phyloP scores from a whole-genome alignment of 2,113 vertebrate genomes.

The Megaptera novaeangliae region DNA sequence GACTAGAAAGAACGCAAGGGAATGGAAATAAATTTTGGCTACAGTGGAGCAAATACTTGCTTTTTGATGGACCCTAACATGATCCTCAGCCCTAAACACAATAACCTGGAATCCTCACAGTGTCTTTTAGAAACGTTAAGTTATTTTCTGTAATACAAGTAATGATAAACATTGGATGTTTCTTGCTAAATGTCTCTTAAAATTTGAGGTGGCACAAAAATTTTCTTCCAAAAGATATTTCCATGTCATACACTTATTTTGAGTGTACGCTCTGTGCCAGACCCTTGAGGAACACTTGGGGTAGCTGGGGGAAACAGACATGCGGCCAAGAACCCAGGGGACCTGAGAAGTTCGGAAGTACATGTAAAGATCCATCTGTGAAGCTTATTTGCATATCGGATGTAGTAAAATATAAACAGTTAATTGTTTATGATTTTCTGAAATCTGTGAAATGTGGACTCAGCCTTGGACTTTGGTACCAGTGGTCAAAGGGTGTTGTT shows the following conservation, averaged over 20 bases:
- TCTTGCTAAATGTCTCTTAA: neutral
- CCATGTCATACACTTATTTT: neutral
- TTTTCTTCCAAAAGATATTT: neutral
- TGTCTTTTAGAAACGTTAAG: neutral
- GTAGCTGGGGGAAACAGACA: neutral
- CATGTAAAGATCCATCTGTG: fast-evolving
- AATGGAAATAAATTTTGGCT: neutral
- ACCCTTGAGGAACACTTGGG: no score
- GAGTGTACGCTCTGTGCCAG: neutral
- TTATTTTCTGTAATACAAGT: neutral
- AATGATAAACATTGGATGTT: neutral
- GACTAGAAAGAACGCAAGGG: neutral
- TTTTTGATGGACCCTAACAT: neutral
- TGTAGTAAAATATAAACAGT: neutral
- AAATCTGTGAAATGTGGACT: neutral
- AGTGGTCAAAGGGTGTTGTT: neutral
- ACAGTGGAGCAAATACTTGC: neutral
- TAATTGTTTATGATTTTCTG: neutral
- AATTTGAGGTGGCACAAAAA: neutral
- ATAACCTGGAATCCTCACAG: neutral
- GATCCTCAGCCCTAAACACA: neutral
- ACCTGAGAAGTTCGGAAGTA: no score
- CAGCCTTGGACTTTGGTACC: neutral
- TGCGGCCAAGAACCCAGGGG: neutral
- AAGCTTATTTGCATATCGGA: neutral